Evolutionary conservation across 2,113 vertebrate species (phyloP), one percentile per base, ranked within the genome.

Genomic region (Micronycteris hirsuta): DNA sequence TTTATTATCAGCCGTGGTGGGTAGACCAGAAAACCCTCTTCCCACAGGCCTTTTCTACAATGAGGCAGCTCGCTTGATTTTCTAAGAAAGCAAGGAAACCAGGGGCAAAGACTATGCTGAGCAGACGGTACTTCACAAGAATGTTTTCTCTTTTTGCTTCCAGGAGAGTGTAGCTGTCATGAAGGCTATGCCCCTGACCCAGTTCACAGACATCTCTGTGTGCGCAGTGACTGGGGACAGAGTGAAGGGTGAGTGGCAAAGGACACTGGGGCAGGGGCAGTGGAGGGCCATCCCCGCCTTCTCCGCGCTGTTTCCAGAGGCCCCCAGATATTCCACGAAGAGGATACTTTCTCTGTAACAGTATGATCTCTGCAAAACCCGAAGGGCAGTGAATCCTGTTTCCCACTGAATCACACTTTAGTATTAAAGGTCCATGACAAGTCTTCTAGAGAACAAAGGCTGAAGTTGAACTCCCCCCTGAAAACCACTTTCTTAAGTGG

Each of bases 111-210:
- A 26, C 33, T 43, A 2, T 77, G 80, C 54, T 1, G 22, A 36
- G 43, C 12, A 56, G 19, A 15, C 38, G 11, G 33, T 12, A 4
- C 45, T 41, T 96, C 22, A 96, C 56, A 77, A 56, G 15, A 4
- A 7, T 83, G 47, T 83, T 93, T 96, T 94, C 54, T 94, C 58
- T 96, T 85, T 85, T 94, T 81, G 43, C 73, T 97, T 97, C 5
- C 86, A 99, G 99, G 99, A 95, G 99, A 99, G 94, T 99, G 99
- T 98, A 99, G 99, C 98, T 99, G 99, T 98, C 99, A 99, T 0
- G 99, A 99, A 95, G 99, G 99, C 86, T 99, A 99, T 0, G 99
- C 99, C 36, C 99, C 99, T 0, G 99, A 99, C 97, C 99, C 99
- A 0, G 98, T 98, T 36, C 99, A 99, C 93, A 98, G 98, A 63